Evolutionary conservation across 2,888 invertebrate species (phyloP).

Genomic region (Steromphala cineraria): DNA sequence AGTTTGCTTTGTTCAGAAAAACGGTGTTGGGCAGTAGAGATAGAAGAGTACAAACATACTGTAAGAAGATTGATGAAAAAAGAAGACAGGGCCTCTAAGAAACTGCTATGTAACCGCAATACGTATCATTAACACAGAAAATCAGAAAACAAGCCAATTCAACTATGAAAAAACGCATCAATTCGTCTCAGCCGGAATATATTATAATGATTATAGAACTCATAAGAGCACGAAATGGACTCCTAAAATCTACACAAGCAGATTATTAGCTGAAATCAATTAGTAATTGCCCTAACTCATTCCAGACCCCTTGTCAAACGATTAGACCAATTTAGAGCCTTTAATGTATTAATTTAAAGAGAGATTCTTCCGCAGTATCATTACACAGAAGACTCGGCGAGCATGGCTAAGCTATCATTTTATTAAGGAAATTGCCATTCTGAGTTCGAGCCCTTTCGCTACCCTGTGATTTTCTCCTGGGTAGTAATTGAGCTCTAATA

Average conservation of each 20-base stretch:
- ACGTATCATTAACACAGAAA: too few relatives aligned
- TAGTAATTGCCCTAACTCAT: not conserved
- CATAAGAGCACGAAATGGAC: not conserved
- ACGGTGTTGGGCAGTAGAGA: too few relatives aligned
- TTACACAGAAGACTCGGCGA: not conserved
- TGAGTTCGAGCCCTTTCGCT: not conserved
- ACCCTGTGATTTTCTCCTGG: not conserved
- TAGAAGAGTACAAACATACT: too few relatives aligned
- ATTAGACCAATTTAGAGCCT: conserved; percentile 7
- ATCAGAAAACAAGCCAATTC: too few relatives aligned
- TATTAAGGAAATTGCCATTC: conserved; percentile 20
- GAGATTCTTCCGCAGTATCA: not conserved
- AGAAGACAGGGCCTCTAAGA: too few relatives aligned
- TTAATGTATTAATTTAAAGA: conserved; percentile 16
- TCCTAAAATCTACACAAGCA: not conserved
- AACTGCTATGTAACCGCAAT: too few relatives aligned
- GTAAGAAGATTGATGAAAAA: too few relatives aligned
- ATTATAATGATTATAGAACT: conserved; percentile 2
- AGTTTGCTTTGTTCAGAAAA: too few relatives aligned
- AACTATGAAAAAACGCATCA: not conserved
- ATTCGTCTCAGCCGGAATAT: conserved; percentile 14
- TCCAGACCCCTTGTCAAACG: not conserved
- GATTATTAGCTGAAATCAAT: conserved; percentile 6
- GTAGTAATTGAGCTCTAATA: conserved; percentile 5
- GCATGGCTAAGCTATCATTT: conserved; percentile 22